Base-by-base conservation (phyloP, 2,888 invertebrate species). In the Glyphotaelius pellucidus region DNA sequence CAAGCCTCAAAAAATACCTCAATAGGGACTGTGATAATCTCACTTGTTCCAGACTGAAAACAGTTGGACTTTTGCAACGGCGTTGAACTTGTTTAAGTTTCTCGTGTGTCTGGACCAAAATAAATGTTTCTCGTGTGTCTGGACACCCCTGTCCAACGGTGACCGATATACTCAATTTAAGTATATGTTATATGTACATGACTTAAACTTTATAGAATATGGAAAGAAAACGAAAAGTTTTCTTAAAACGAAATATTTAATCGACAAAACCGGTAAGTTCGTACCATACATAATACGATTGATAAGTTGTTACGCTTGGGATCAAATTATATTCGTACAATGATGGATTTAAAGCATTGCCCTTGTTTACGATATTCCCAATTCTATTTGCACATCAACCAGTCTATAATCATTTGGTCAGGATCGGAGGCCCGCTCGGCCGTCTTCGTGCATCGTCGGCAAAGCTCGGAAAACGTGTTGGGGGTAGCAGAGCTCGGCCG, bases 401-500 rank as follows among this genome's bases (percentile, higher is more conserved):
- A 42, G 86, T 42, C 86, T 42, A 85, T 85, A 38, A 85, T 83
- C 83, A 83, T 83, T 35, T 42, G 42, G 47, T 30, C 47, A 86
- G 42, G 86, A 86, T 86, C 15, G 86, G 42, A 47, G 42, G 47
- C 86, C 47, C 42, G 42, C n/a, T 25, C 67, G 9, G n/a, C 67
- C 67, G n/a, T 67, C 67, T 67, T 67, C 67, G 67, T 25, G 67
- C 9, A 1, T n/a, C 25, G 67, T 67, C 67, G 67, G 25, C 25
- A 67, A n/a, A 67, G 9, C 25, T 67, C 90, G 89, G 81, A 47
- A 81, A 90, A 81, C 47, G 89, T 42, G 85, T 79, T 47, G 85
- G 42, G 89, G 84, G 84, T 32, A 84, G 47, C 52, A n/a, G 81
- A 81, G 83, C 32, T 89, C 88, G 88, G 88, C 12, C 67, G 88